A percentile compares a stretch with the other conserved stretches of the same genome.
phyloP scores from a whole-genome alignment of 2,888 invertebrate species.

The Acleris laterana region DNA sequence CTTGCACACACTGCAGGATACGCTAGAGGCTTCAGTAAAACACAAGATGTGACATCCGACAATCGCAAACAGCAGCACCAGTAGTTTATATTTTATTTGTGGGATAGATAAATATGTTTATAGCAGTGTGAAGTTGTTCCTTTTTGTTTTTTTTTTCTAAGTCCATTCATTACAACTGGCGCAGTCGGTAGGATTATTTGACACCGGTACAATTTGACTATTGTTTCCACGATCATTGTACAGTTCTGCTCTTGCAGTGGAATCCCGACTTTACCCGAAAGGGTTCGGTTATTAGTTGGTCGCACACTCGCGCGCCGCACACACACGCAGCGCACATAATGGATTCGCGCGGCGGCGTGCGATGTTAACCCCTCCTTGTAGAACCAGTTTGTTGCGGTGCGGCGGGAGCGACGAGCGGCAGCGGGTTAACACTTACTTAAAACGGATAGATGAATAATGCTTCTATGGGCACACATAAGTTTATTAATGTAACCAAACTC shows the following conservation, averaged over 20 bases:
- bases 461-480: too few relatives aligned
- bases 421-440: slow-evolving; percentile 20
- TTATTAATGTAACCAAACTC: too few relatives aligned
- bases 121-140: too few relatives aligned
- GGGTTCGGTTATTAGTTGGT: slow-evolving; percentile 65
- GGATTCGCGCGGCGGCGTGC: slow-evolving; percentile 44
- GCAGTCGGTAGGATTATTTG: neutral
- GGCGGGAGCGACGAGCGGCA: slow-evolving; percentile 41
- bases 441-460: too few relatives aligned
- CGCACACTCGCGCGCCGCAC: slow-evolving; percentile 41
- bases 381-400: slow-evolving; percentile 60
- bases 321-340: slow-evolving; percentile 33
- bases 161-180: neutral
- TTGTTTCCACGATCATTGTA: neutral
- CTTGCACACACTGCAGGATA: slow-evolving; percentile 5
- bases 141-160: neutral
- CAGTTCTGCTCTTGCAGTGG: slow-evolving; percentile 36
- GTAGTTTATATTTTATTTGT: too few relatives aligned
- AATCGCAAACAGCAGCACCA: too few relatives aligned
- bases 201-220: neutral
- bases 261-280: slow-evolving; percentile 51
- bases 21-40: slow-evolving; percentile 1
- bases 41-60: neutral
- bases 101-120: too few relatives aligned
- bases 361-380: slow-evolving; percentile 62